A percentile compares a stretch with the other conserved stretches of the same genome.
These are phyloP conservation scores for Drosophila anomelani DNA, from an alignment of 2,888 invertebrate species.

Conservation along the genomic window DNA sequence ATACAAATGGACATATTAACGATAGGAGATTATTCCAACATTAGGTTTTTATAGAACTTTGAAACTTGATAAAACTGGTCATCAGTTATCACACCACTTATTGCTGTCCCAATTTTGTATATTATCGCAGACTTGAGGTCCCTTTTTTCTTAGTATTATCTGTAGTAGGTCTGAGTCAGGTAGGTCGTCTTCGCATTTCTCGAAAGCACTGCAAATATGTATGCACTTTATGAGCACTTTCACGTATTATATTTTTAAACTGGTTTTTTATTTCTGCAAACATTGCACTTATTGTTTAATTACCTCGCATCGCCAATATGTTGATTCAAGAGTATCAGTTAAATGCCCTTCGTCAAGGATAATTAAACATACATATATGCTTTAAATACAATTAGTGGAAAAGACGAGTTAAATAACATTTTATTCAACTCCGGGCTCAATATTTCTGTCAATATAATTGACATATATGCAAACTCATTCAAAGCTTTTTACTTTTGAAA, in stretches of 20 bases:
- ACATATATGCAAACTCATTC: no score
- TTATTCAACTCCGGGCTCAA: no score
- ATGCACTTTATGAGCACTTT: constrained; percentile 39
- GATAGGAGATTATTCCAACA: not conserved
- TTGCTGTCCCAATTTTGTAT: not conserved
- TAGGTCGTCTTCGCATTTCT: constrained; percentile 14
- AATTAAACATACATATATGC: no score
- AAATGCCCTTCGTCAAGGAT: constrained; percentile 7
- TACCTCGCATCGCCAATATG: constrained; percentile 1
- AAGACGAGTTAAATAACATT: no score
- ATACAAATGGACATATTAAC: not conserved
- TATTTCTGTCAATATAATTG: no score
- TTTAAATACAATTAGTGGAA: no score
- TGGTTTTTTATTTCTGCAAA: constrained; percentile 37
- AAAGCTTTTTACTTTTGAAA: no score
- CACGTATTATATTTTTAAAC: constrained; percentile 36
- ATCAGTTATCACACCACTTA: not conserved
- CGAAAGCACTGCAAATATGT: constrained; percentile 52
- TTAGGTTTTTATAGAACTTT: not conserved
- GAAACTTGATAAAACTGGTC: not conserved
- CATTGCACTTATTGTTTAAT: constrained; percentile 28
- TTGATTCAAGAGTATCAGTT: constrained; percentile 17
- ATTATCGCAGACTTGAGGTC: not conserved
- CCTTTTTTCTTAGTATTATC: constrained; percentile 1
- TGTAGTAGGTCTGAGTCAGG: constrained; percentile 17